Percentiles rank a stretch among this genome's conserved stretches.
These are phyloP conservation scores for Tenthredo mesomela DNA, from an alignment of 2,888 invertebrate species.

Conservation along the genomic window DNA sequence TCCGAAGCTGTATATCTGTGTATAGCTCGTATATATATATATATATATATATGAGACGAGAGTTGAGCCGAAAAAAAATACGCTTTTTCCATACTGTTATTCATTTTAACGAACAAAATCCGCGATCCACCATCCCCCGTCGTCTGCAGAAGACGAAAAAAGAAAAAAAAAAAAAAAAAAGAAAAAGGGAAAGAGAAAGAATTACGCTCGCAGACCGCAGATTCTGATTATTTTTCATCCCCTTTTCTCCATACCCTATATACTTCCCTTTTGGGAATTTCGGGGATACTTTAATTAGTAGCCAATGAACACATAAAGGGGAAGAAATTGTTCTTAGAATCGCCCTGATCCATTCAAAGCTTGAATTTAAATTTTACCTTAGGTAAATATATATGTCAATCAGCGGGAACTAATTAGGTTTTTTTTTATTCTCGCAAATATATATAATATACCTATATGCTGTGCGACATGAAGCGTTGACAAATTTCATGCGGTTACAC, in stretches of 20 bases:
- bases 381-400: no score
- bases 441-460: neutral
- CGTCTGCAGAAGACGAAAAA: neutral
- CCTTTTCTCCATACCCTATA: neutral
- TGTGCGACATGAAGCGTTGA: neutral
- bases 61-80: neutral
- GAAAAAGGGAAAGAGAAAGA: neutral
- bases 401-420: no score
- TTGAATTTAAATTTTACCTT: no score
- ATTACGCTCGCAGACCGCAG: neutral
- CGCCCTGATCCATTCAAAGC: no score
- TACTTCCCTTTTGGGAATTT: neutral
- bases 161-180: neutral
- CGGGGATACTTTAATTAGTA: neutral
- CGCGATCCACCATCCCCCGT: neutral
- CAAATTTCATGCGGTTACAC: neutral
- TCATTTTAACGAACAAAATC: conserved; percentile 37
- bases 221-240: neutral
- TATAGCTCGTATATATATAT: neutral
- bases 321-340: no score
- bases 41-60: neutral
- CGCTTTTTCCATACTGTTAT: neutral
- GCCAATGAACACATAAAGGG: no score
- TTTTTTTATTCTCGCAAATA: neutral
- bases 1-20: neutral